Conservation (phyloP, 2,888 invertebrate species). For the Diaperis boleti region DNA sequence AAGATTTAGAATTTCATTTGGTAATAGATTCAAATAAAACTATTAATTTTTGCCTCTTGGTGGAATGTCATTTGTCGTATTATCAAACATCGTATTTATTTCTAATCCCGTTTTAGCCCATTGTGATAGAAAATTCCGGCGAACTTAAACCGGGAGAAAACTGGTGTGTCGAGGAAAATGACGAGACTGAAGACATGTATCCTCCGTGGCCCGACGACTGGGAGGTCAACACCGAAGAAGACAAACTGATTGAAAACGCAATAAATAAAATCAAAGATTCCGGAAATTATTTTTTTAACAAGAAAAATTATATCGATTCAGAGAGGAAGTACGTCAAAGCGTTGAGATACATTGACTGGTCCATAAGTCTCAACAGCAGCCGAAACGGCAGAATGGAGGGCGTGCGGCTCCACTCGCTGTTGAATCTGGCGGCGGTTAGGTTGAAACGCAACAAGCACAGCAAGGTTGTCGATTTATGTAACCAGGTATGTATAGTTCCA, state of each 20-base stretch:
- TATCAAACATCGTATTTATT: too few relatives aligned
- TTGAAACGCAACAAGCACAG: constrained; percentile 74
- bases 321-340: constrained; percentile 85
- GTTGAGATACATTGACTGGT: constrained; percentile 76
- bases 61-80: too few relatives aligned
- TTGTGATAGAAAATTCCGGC: constrained; percentile 80
- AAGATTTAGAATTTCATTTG: too few relatives aligned
- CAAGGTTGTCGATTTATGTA: constrained; percentile 74
- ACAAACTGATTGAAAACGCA: constrained; percentile 65
- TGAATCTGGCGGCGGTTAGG: constrained; percentile 83
- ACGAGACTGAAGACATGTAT: constrained; percentile 78
- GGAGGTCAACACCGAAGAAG: constrained; percentile 57
- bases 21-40: too few relatives aligned
- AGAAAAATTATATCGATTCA: constrained; percentile 74
- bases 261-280: constrained; percentile 74
- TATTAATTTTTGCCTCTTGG: too few relatives aligned
- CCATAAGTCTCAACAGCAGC: constrained; percentile 56
- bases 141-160: constrained; percentile 72
- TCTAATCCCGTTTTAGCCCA: constrained; percentile 68
- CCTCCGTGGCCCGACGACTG: constrained; percentile 86
- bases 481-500: constrained; percentile 69
- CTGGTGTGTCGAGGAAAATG: constrained; percentile 77
- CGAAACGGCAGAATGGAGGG: constrained; percentile 58
- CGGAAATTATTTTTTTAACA: constrained; percentile 78
- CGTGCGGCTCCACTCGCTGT: constrained; percentile 69